These are phyloP conservation scores for Remorina albescens DNA, from an alignment of 2,797 vertebrate species.

Conservation along the genomic window DNA sequence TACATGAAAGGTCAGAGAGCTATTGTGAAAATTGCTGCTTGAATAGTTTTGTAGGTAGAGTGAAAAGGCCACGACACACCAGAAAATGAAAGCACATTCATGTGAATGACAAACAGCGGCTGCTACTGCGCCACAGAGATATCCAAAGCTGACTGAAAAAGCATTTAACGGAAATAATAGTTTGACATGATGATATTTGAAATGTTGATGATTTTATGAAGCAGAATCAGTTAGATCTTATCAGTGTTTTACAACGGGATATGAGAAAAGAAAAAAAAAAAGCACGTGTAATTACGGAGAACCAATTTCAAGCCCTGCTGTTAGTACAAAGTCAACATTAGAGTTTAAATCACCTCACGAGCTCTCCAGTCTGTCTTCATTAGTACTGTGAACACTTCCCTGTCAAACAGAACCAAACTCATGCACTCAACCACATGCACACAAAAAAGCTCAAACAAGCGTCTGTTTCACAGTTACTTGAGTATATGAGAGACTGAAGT, in stretches of 20 bases:
- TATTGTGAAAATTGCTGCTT: constrained; percentile 8
- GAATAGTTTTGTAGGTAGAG: background rate
- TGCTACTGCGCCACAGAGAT: background rate
- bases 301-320: background rate
- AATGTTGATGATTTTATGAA: background rate
- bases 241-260: background rate
- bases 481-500: background rate
- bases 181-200: background rate
- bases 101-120: background rate
- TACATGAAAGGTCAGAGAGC: constrained; percentile 33
- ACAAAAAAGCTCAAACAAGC: background rate
- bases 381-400: constrained; percentile 2
- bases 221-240: background rate
- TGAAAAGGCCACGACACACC: constrained; percentile 3
- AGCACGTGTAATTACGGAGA: background rate
- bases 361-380: background rate
- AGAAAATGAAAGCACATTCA: background rate
- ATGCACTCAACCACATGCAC: background rate
- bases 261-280: background rate
- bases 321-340: background rate
- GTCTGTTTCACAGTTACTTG: background rate
- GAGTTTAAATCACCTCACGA: constrained; percentile 4
- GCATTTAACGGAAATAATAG: background rate
- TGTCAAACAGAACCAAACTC: constrained; percentile 5
- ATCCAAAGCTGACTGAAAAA: background rate